Evolutionary conservation across 1,140 invertebrate genomes (phyloP).

Genomic region (Pentalonia nigronervosa): DNA sequence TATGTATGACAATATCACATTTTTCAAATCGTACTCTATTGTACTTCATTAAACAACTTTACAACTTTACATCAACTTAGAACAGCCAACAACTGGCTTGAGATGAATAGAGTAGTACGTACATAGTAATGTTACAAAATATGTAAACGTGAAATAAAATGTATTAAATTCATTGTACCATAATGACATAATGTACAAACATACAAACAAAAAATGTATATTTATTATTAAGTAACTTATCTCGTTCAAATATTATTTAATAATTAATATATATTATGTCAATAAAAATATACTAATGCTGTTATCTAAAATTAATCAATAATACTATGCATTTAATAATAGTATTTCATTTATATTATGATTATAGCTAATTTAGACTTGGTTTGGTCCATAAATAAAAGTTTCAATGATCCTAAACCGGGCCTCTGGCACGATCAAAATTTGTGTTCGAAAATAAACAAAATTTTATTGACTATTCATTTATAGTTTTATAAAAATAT

Average conservation of each 20-base stretch:
- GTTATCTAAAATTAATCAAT: no score
- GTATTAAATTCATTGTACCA: not conserved
- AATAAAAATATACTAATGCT: not conserved
- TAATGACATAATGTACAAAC: not conserved
- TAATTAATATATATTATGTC: not conserved
- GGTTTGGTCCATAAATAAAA: not conserved
- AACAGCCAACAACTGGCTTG: not conserved
- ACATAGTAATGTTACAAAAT: not conserved
- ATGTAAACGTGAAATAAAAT: not conserved
- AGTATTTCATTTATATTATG: not conserved
- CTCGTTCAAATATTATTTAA: not conserved
- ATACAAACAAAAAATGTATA: not conserved
- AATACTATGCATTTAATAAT: no score
- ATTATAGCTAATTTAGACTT: not conserved
- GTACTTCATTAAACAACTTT: not conserved
- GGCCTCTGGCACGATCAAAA: not conserved
- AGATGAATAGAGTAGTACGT: not conserved
- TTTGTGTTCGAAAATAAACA: not conserved
- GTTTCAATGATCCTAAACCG: not conserved
- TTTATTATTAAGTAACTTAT: not conserved
- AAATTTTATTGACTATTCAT: not conserved
- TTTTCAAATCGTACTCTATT: not conserved
- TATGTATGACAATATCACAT: not conserved
- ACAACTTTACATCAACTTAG: not conserved
- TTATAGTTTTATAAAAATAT: slow-evolving; percentile 7